A percentile compares a stretch with the other conserved stretches of the same genome.
phyloP scores from a whole-genome alignment of 1,140 invertebrate genomes.

The Psilanteris sp. region DNA sequence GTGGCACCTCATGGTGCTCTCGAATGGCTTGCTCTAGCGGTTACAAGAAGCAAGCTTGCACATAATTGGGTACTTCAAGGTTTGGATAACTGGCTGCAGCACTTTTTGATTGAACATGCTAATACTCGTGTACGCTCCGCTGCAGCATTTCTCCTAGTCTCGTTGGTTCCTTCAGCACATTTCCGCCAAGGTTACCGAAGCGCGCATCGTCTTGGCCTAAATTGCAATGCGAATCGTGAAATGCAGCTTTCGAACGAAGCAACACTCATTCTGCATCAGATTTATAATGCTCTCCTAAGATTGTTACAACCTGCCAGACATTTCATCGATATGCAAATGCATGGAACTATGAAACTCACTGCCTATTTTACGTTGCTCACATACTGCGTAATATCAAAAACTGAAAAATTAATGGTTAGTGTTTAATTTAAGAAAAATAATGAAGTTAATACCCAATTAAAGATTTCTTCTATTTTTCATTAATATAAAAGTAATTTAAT shows the following conservation, averaged over 20 bases:
- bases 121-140: constrained; percentile 92
- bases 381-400: constrained; percentile 92
- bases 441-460: too few relatives aligned
- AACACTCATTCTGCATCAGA: constrained; percentile 89
- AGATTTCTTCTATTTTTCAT: too few relatives aligned
- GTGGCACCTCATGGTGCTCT: constrained; percentile 93
- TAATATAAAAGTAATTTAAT: too few relatives aligned
- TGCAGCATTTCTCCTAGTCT: constrained; percentile 91
- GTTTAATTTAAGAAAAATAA: too few relatives aligned
- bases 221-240: constrained; percentile 76
- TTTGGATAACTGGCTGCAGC: constrained; percentile 93
- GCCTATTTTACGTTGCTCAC: constrained; percentile 94
- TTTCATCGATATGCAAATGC: constrained; percentile 90
- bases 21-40: constrained; percentile 91
- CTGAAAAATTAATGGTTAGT: constrained; percentile 93
- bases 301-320: constrained; percentile 90
- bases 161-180: constrained; percentile 91
- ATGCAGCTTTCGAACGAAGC: constrained; percentile 85
- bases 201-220: constrained; percentile 79
- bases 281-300: constrained; percentile 88
- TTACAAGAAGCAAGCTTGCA: constrained; percentile 92
- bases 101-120: constrained; percentile 90
- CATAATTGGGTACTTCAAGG: constrained; percentile 93
- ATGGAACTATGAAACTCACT: constrained; percentile 94
- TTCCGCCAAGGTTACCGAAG: constrained; percentile 92